Base-by-base conservation (phyloP, 2,113 vertebrate genomes). In the Periophthalmus modestus region DNA sequence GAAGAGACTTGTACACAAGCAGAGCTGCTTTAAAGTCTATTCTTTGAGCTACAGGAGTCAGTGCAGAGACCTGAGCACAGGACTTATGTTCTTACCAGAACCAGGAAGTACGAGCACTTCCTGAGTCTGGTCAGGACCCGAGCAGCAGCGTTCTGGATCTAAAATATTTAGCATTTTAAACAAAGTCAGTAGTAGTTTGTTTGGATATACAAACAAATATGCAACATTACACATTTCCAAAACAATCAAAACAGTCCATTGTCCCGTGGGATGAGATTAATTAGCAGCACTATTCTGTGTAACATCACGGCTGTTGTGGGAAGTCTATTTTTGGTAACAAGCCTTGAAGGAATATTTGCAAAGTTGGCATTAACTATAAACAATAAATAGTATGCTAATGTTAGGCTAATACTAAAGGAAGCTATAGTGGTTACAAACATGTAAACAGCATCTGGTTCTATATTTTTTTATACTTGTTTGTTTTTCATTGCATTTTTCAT, bases 251-350 rank as follows among this genome's bases (percentile, higher is more conserved):
- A n/a, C 43, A 4, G 59, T 78, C 28, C n/a, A 61, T 16, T 47
- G 18, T 63, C 61, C 36, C 62, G 12, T 71, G 65, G 21, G 59
- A 54, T 15, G 16, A 48, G 19, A 57, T 80, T 68, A 47, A 78
- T 74, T 68, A 62, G 52, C 66, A 48, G 24, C 28, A 28, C 28
- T 61, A 21, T 33, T 36, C 19, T 52, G 62, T 43, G 34, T 65
- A 48, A 28, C 66, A 46, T 67, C 66, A 67, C 21, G 14, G 66
- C 62, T 65, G 62, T 21, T n/a, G 62, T 65, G 62, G 34, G 62
- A 65, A 36, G 62, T 36, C 15, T 65, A 39, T 46, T 67, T 67
- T 23, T 43, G 24, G 23, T 24, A 48, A 67, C 39, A 24, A 4
- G 21, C 66, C 15, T 24, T 5, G 21, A 48, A 24, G 13, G 43